Conservation (phyloP, 2,113 vertebrate species). For the Chloropsis cyanopogon region DNA sequence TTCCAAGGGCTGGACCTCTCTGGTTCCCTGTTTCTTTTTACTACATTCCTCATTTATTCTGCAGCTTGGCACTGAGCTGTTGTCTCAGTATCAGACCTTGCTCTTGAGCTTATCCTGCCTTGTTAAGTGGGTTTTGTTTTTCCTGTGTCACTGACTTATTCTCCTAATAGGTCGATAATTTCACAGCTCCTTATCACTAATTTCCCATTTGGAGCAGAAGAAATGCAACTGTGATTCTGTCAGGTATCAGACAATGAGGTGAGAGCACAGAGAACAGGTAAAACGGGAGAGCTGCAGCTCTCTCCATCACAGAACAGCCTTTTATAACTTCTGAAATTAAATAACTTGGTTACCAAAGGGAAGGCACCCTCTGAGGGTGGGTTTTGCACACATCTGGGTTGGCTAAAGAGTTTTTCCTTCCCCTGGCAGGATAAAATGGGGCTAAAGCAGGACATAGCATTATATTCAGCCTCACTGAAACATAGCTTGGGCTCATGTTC, state of each 20-base stretch:
- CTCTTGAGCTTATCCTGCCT: conserved; percentile 35
- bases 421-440: neutral
- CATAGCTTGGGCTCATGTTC: neutral
- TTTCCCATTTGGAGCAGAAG: neutral
- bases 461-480: neutral
- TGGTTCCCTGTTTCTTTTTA: neutral
- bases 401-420: neutral
- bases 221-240: neutral
- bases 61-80: neutral
- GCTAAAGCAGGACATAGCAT: neutral
- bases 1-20: neutral
- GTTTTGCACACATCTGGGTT: neutral
- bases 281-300: neutral
- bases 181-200: neutral
- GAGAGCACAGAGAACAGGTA: neutral
- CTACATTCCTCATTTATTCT: neutral
- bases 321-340: neutral
- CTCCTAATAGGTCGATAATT: conserved; percentile 20
- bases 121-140: conserved; percentile 24
- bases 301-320: neutral
- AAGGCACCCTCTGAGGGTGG: neutral
- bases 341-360: neutral
- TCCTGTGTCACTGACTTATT: conserved; percentile 48
- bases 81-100: neutral
- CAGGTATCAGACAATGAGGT: neutral